Conservation (phyloP, 2,888 invertebrate species). For the Mythimna pallens region DNA sequence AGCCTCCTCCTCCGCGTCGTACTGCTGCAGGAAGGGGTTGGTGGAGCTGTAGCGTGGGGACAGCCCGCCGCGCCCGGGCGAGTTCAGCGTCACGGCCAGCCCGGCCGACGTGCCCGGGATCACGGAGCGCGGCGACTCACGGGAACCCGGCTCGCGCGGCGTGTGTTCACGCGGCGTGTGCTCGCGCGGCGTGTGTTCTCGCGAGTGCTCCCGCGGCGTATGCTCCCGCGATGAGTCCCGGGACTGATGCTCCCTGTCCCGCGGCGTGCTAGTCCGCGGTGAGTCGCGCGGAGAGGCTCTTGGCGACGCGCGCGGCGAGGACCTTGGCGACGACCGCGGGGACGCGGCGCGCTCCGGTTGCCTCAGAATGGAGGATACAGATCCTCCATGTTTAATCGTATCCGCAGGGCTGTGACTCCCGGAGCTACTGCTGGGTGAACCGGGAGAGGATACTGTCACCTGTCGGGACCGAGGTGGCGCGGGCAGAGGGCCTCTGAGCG, state of each 20-base stretch:
- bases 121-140: conserved; percentile 76
- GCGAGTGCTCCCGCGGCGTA: conserved; percentile 76
- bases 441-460: conserved; percentile 92
- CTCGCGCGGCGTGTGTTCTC: conserved; percentile 67
- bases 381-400: conserved; percentile 92
- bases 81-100: conserved; percentile 91
- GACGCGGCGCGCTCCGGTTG: conserved; percentile 84
- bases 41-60: conserved; percentile 88
- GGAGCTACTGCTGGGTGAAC: conserved; percentile 96
- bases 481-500: conserved; percentile 91
- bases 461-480: conserved; percentile 88
- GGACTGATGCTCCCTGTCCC: conserved; percentile 77
- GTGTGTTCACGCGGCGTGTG: conserved; percentile 75
- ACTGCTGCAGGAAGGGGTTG: conserved; percentile 91
- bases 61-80: conserved; percentile 70
- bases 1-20: conserved; percentile 88
- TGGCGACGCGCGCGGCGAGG: conserved; percentile 82
- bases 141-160: conserved; percentile 71
- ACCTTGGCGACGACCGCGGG: conserved; percentile 83
- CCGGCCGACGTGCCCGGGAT: conserved; percentile 92
- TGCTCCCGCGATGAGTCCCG: conserved; percentile 79
- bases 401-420: conserved; percentile 95
- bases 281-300: conserved; percentile 81
- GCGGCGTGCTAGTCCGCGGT: conserved; percentile 81
- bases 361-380: conserved; percentile 86